Percentiles rank a stretch among this genome's conserved stretches.
phyloP scores from a whole-genome alignment of 2,113 vertebrate species.

The Pogona vitticeps region DNA sequence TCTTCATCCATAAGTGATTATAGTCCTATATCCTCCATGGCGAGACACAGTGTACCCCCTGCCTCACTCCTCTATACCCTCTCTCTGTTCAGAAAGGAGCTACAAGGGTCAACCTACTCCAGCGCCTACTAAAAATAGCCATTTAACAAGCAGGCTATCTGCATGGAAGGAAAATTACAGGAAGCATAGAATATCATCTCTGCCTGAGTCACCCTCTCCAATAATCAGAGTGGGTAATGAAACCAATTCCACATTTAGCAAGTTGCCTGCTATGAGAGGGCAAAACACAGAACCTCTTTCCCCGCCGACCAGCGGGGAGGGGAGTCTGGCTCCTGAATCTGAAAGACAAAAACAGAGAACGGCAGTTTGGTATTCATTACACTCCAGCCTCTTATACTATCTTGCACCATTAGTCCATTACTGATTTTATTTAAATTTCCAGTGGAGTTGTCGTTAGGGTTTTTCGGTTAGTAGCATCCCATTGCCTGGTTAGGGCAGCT shows the following conservation, averaged over 20 bases:
- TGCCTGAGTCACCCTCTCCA: slow-evolving; percentile 48
- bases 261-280: slow-evolving; percentile 46
- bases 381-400: not conserved
- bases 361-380: not conserved
- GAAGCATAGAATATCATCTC: slow-evolving; percentile 61
- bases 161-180: slow-evolving; percentile 63
- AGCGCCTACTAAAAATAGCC: slow-evolving; percentile 68
- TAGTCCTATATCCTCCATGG: slow-evolving; percentile 9
- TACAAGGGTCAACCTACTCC: slow-evolving; percentile 66
- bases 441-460: too few relatives aligned
- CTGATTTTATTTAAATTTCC: too few relatives aligned
- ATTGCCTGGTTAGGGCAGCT: too few relatives aligned
- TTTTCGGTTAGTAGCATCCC: too few relatives aligned
- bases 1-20: slow-evolving; percentile 37
- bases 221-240: slow-evolving; percentile 59
- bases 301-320: slow-evolving; percentile 26
- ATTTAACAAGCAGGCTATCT: slow-evolving; percentile 61
- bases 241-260: slow-evolving; percentile 68
- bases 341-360: slow-evolving; percentile 46
- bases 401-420: too few relatives aligned
- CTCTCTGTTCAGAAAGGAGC: slow-evolving; percentile 50
- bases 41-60: slow-evolving; percentile 5
- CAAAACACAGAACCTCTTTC: slow-evolving; percentile 49
- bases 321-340: slow-evolving; percentile 32
- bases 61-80: slow-evolving; percentile 41